These are phyloP conservation scores for Subacronicta megacephala DNA, from an alignment of 2,888 invertebrate genomes.

Conservation along the genomic window DNA sequence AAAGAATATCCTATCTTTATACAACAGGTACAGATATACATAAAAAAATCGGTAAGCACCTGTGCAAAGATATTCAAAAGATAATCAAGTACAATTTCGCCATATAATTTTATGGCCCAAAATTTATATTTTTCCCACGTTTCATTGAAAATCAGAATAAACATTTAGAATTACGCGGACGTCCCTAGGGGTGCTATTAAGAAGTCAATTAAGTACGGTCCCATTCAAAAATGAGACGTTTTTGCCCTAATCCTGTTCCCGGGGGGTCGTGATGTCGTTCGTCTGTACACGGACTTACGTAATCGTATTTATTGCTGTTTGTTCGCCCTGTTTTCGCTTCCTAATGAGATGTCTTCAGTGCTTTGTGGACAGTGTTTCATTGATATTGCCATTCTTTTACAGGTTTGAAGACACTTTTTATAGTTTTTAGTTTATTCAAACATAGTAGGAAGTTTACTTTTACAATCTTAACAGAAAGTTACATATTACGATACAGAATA, in stretches of 20 bases:
- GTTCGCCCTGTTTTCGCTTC: conserved; percentile 19
- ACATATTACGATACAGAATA: too few relatives aligned
- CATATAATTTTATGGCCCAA: conserved; percentile 35
- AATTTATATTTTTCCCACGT: conserved; percentile 46
- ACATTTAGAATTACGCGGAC: conserved; percentile 48
- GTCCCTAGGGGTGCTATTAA: conserved; percentile 50
- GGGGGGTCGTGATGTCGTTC: conserved; percentile 12
- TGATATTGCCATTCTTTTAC: background rate
- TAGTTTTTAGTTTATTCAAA: too few relatives aligned
- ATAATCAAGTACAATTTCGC: conserved; percentile 33
- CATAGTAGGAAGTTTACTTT: too few relatives aligned
- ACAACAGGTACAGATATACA: too few relatives aligned
- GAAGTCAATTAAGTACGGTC: conserved; percentile 59
- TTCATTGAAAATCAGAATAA: conserved; percentile 47
- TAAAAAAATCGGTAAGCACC: too few relatives aligned
- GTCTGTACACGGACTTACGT: conserved; percentile 21
- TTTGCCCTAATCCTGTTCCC: conserved; percentile 23
- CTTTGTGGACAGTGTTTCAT: background rate
- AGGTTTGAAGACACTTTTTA: too few relatives aligned
- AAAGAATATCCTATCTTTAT: too few relatives aligned
- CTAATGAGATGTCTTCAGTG: conserved; percentile 20
- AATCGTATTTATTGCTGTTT: conserved; percentile 43
- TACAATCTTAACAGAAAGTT: too few relatives aligned
- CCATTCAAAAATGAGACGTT: conserved; percentile 49
- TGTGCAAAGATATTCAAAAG: background rate